phyloP scores from a whole-genome alignment of 2,113 vertebrate species.

The Cynoglossus semilaevis region DNA sequence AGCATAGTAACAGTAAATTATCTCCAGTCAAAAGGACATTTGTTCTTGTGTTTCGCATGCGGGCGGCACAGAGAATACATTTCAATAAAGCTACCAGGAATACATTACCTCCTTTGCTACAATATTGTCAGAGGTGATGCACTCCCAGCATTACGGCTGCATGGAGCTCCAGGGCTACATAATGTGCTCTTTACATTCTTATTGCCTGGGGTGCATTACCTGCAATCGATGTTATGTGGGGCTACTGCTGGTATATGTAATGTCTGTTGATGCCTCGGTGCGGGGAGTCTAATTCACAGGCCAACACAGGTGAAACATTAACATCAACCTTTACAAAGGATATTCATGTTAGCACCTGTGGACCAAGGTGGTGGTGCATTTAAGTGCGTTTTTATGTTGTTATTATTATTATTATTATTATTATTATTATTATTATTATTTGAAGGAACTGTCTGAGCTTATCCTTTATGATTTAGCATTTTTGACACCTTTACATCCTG shows the following conservation, averaged over 20 bases:
- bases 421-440: too few relatives aligned
- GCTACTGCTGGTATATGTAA: not conserved
- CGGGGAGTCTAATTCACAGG: not conserved
- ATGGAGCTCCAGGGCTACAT: not conserved
- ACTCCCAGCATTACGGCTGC: not conserved
- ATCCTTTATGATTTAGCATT: too few relatives aligned
- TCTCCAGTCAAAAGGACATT: not conserved
- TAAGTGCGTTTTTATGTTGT: too few relatives aligned
- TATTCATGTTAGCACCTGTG: not conserved
- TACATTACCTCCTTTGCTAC: not conserved
- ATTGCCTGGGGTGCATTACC: conserved; percentile 1
- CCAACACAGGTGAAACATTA: not conserved
- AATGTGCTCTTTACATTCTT: not conserved
- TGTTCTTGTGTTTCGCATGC: not conserved
- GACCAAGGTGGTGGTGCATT: not conserved
- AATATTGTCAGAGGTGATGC: not conserved
- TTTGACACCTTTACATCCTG: too few relatives aligned
- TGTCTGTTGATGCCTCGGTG: not conserved
- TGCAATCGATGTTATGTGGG: too few relatives aligned
- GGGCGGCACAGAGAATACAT: not conserved
- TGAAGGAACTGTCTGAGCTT: too few relatives aligned
- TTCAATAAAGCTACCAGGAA: not conserved
- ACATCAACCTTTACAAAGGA: not conserved
- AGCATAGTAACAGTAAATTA: too few relatives aligned
- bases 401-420: too few relatives aligned